Percentiles rank a stretch among this genome's conserved stretches.
phyloP scores from a whole-genome alignment of 2,113 vertebrate genomes.

The Nesogale talazaci region DNA sequence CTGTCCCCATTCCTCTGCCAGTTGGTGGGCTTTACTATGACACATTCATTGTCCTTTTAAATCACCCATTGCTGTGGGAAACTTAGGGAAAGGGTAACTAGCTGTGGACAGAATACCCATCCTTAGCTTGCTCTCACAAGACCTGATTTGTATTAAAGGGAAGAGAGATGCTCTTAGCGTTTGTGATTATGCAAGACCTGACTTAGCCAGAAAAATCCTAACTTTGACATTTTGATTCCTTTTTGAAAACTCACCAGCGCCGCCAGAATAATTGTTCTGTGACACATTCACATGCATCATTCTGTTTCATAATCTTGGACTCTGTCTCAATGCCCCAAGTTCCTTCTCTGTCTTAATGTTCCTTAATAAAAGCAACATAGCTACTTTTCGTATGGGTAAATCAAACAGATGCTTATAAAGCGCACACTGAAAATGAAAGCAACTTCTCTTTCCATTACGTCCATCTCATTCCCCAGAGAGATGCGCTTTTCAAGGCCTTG shows the following conservation, averaged over 20 bases:
- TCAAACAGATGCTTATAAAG: constrained; percentile 32
- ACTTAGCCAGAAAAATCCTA: background rate
- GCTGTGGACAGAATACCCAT: background rate
- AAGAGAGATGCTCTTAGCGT: background rate
- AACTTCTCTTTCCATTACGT: no score
- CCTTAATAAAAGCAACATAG: constrained; percentile 41
- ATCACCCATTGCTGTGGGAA: background rate
- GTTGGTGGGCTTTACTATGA: background rate
- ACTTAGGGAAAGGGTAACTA: background rate
- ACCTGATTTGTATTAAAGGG: background rate
- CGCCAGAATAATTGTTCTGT: background rate
- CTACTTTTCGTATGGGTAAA: background rate
- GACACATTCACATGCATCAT: background rate
- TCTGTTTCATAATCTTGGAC: background rate
- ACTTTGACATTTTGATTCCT: constrained; percentile 22
- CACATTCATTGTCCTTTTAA: background rate
- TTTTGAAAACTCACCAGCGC: constrained; percentile 4
- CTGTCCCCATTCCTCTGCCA: no score
- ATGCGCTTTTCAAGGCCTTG: background rate
- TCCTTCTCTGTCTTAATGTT: constrained; percentile 13
- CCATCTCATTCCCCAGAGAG: background rate
- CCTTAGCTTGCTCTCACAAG: background rate
- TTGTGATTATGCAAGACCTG: background rate
- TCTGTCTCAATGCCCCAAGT: background rate
- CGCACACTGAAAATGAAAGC: background rate